Evolutionary conservation across 2,888 invertebrate species (phyloP).

Genomic region (Melipona bicolor): DNA sequence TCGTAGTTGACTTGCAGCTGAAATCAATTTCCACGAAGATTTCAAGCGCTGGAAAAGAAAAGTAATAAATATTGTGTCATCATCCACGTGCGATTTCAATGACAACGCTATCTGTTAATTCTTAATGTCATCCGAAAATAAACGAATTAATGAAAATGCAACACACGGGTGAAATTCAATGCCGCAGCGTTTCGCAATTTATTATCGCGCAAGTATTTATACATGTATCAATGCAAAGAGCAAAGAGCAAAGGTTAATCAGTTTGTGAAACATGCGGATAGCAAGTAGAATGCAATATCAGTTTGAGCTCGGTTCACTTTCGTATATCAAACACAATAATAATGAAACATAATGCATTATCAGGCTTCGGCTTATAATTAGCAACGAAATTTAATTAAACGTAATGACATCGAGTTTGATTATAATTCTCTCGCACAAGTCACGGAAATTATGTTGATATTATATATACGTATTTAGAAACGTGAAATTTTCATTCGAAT

Average conservation of each 20-base stretch:
- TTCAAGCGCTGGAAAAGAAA: not conserved
- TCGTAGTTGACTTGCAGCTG: too few species aligned
- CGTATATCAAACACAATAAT: conserved; percentile 14
- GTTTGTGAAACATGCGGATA: not conserved
- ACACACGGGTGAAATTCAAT: not conserved
- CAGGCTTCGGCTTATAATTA: not conserved
- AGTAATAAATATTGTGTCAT: not conserved
- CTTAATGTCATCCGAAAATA: not conserved
- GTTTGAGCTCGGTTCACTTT: not conserved
- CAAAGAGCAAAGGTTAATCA: not conserved
- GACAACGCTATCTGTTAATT: not conserved
- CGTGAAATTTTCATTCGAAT: not conserved
- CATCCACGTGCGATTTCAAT: not conserved
- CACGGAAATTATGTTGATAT: not conserved
- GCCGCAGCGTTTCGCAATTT: not conserved
- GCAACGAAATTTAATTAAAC: conserved; percentile 19
- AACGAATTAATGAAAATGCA: not conserved
- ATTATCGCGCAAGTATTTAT: not conserved
- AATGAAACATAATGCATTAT: conserved; percentile 31
- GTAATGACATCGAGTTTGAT: not conserved
- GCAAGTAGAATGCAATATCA: not conserved
- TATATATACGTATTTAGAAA: not conserved
- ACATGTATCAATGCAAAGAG: not conserved
- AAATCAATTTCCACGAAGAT: not conserved
- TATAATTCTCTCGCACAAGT: not conserved